Conservation (phyloP, 2,888 invertebrate genomes). For the Cryptus armator region DNA sequence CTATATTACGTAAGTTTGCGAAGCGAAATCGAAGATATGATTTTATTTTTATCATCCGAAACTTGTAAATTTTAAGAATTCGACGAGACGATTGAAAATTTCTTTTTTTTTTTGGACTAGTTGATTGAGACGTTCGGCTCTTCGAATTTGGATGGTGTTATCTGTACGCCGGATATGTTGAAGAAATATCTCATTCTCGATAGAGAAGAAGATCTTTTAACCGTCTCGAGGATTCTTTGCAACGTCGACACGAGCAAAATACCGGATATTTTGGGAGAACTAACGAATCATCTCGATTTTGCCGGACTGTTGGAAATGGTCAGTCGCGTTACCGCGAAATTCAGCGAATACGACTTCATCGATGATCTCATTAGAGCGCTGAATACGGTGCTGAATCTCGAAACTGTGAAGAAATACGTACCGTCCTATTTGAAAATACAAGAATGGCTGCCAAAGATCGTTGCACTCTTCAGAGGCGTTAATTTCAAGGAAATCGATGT, state of each 20-base stretch:
- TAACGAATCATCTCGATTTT: conserved; percentile 86
- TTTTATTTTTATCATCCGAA: not conserved
- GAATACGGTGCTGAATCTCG: conserved; percentile 85
- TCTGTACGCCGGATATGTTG: conserved; percentile 79
- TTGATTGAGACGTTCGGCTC: conserved; percentile 80
- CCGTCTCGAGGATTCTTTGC: conserved; percentile 85
- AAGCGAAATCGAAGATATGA: not conserved
- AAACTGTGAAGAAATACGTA: conserved; percentile 85
- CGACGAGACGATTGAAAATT: too few relatives aligned
- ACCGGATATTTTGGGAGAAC: conserved; percentile 85
- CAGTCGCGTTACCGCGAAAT: conserved; percentile 83
- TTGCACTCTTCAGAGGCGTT: conserved; percentile 77
- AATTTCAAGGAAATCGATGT: conserved; percentile 78
- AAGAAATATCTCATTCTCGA: conserved; percentile 78
- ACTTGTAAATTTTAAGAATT: not conserved
- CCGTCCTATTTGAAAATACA: conserved; percentile 85
- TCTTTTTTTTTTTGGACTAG: conserved; percentile 55
- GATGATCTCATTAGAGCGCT: conserved; percentile 85
- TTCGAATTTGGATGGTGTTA: conserved; percentile 77
- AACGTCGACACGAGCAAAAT: conserved; percentile 83
- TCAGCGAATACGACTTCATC: conserved; percentile 86
- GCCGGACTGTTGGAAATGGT: conserved; percentile 87
- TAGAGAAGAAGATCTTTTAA: conserved; percentile 74
- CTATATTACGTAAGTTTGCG: conserved; percentile 86
- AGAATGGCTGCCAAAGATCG: conserved; percentile 79